Evolutionary conservation across 1,140 invertebrate genomes (phyloP).

Genomic region (Tetranychus cinnabarinus): DNA sequence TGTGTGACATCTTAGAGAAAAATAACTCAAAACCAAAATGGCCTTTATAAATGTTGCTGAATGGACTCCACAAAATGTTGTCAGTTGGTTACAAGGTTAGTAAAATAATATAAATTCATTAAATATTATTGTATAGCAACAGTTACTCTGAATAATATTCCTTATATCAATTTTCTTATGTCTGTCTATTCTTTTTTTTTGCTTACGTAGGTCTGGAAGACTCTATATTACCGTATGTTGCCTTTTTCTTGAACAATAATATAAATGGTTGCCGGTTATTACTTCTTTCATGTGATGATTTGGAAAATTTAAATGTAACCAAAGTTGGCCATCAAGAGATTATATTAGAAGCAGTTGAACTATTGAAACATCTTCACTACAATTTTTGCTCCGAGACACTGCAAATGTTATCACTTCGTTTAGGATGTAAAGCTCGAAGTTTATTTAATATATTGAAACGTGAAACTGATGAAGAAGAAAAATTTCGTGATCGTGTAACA

Average conservation of each 20-base stretch:
- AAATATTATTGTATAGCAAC: too few relatives aligned
- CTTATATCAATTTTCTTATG: neutral
- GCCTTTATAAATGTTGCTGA: conserved; percentile 51
- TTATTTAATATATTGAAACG: conserved; percentile 38
- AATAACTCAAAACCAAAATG: conserved; percentile 5
- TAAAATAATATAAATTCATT: too few relatives aligned
- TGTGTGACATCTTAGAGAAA: too few relatives aligned
- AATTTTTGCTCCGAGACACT: conserved; percentile 69
- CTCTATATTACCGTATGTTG: conserved; percentile 49
- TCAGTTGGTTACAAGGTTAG: conserved; percentile 69
- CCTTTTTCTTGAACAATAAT: conserved; percentile 49
- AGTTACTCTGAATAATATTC: too few relatives aligned
- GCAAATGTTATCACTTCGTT: conserved; percentile 53
- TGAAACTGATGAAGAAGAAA: neutral
- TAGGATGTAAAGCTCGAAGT: conserved; percentile 56
- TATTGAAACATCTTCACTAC: conserved; percentile 67
- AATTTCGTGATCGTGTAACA: conserved; percentile 31
- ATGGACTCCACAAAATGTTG: conserved; percentile 78
- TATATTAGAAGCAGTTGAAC: conserved; percentile 66
- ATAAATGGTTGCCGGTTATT: conserved; percentile 58
- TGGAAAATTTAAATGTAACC: conserved; percentile 54
- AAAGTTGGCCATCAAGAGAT: conserved; percentile 79
- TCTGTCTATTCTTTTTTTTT: neutral
- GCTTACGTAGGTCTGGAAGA: conserved; percentile 42
- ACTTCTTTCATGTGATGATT: conserved; percentile 53